Conservation (phyloP, 2,797 vertebrate species). For the Novumbra hubbsi region DNA sequence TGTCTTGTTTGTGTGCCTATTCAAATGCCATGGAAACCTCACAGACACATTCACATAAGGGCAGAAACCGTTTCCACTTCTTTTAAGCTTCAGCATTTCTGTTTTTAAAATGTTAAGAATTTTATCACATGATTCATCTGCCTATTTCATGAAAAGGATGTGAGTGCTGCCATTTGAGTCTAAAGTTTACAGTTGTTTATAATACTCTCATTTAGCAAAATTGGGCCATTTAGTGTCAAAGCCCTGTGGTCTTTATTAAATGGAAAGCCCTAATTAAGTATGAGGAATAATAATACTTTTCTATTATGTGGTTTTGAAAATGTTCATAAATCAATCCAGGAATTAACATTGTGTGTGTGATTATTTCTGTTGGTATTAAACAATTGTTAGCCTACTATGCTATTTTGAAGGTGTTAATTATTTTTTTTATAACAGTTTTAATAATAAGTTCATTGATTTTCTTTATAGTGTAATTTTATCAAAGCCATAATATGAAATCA, state of each 20-base stretch:
- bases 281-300: background rate
- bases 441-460: no score
- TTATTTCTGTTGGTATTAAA: background rate
- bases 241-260: background rate
- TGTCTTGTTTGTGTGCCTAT: background rate
- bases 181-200: constrained; percentile 41
- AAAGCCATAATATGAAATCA: no score
- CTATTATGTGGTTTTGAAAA: constrained; percentile 12
- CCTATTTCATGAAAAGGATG: no score
- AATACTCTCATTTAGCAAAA: constrained; percentile 45
- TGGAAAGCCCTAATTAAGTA: background rate
- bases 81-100: background rate
- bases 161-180: background rate
- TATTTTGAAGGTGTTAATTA: background rate
- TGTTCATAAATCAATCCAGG: constrained; percentile 2
- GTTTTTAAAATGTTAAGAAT: background rate
- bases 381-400: no score
- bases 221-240: constrained; percentile 1
- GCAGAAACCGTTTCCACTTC: no score
- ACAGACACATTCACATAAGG: background rate
- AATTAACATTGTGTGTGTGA: constrained; percentile 6
- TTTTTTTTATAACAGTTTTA: no score
- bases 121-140: background rate
- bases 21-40: background rate
- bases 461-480: no score